Evolutionary conservation across 2,113 vertebrate species (phyloP).

Genomic region (Coptodon rendalli): DNA sequence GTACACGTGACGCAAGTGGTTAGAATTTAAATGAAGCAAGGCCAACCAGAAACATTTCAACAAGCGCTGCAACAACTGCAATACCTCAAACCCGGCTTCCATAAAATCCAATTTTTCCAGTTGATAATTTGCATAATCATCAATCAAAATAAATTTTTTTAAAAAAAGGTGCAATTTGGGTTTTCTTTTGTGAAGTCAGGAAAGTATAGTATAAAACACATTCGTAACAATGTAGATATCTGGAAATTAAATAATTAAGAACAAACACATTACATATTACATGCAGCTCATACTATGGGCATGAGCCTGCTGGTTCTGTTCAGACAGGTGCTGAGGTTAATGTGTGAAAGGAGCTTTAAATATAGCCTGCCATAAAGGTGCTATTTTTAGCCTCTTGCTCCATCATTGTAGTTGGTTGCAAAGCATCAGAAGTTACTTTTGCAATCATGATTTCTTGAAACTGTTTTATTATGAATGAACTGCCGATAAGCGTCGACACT

Average conservation of each 20-base stretch:
- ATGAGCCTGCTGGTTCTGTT: neutral
- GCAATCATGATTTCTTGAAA: neutral
- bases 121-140: neutral
- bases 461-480: neutral
- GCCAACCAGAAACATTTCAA: neutral
- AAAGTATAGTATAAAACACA: neutral
- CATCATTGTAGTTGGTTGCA: constrained; percentile 11
- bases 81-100: neutral
- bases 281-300: neutral
- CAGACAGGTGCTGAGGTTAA: constrained; percentile 31
- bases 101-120: neutral
- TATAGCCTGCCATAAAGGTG: constrained; percentile 34
- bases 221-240: neutral
- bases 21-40: constrained; percentile 38
- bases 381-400: constrained; percentile 36
- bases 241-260: neutral
- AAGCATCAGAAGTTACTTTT: neutral
- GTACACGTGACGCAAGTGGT: constrained; percentile 6
- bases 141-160: accelerated
- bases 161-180: accelerated
- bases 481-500: neutral
- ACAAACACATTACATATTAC: neutral
- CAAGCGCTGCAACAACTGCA: neutral
- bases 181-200: neutral
- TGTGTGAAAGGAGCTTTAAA: constrained; percentile 23